Evolutionary conservation across 2,113 vertebrate species (phyloP), one percentile per base, ranked within the genome.

Genomic region (Gyps fulvus): DNA sequence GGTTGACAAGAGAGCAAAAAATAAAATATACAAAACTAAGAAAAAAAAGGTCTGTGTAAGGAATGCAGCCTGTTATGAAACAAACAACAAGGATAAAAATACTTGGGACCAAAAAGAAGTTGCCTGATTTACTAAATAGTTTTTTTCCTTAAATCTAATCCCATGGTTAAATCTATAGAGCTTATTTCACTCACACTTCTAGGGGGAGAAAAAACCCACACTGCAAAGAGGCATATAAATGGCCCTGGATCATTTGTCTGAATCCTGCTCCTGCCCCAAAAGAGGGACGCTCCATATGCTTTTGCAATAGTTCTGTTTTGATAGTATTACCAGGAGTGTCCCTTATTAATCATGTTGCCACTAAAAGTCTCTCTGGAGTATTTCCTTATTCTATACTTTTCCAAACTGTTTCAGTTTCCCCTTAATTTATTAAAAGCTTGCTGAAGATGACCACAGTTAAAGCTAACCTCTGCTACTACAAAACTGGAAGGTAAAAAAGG

Each of bases 271-370:
- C 88, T 78, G 93, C 89, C 87, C 83, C 8, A 7, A 34, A 16
- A 40, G 50, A 29, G 23, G 79, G 86, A 81, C 8, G 29, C 72
- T 95, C 84, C 95, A 96, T 38, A 63, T 96, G 89, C 95, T 95
- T 95, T 96, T 97, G 78, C 83, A 95, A 95, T 96, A 66, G 88
- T 78, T 80, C 74, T 83, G 91, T 21, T 94, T 47, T 96, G 86
- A 96, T 96, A 73, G 95, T 36, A 61, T 95, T 95, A 83, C 83
- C 94, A 96, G 95, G 6, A 90, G 74, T 65, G 92, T 93, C 91
- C 89, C 74, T 77, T 96, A 96, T 96, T 94, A 93, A 96, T 97
- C 95, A 97, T 80, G 78, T 95, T 95, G 89, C 95, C 95, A 93
- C 96, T 86, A 62, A 81, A 54, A 34, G 54, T 77, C 94, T 93